Evolutionary conservation across 2,113 vertebrate species (phyloP).

Genomic region (Herpetotheres cachinnans): DNA sequence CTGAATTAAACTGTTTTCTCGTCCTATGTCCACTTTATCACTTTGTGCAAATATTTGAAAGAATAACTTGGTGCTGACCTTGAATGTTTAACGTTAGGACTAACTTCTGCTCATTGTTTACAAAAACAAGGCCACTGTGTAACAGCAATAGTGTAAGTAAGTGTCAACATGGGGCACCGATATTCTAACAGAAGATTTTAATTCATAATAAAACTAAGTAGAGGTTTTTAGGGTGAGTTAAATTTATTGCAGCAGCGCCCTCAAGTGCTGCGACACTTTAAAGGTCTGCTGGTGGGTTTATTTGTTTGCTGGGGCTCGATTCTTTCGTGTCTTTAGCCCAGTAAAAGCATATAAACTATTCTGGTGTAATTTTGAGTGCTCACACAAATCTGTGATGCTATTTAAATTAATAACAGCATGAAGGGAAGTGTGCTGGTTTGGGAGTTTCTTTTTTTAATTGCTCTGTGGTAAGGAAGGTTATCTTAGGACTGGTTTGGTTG

Average conservation of each 20-base stretch:
- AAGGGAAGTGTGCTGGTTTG: neutral
- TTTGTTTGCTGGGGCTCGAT: neutral
- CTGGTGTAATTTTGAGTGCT: neutral
- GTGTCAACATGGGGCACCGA: neutral
- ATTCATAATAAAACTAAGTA: neutral
- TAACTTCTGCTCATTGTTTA: neutral
- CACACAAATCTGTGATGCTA: neutral
- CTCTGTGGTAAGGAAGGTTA: neutral
- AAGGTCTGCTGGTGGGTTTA: neutral
- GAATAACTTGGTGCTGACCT: conserved; percentile 4
- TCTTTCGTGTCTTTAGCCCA: neutral
- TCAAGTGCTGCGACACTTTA: conserved; percentile 40
- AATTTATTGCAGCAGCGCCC: conserved; percentile 67
- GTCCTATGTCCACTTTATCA: neutral
- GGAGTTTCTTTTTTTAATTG: neutral
- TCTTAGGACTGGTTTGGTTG: neutral
- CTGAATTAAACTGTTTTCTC: neutral
- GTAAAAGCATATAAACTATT: neutral
- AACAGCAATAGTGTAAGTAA: neutral
- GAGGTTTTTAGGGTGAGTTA: conserved; percentile 11
- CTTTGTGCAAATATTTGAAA: neutral
- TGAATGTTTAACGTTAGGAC: neutral
- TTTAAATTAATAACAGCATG: neutral
- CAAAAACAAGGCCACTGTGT: neutral
- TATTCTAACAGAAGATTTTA: neutral